Conservation (phyloP, 2,888 invertebrate species). For the Protophormia terraenovae region DNA sequence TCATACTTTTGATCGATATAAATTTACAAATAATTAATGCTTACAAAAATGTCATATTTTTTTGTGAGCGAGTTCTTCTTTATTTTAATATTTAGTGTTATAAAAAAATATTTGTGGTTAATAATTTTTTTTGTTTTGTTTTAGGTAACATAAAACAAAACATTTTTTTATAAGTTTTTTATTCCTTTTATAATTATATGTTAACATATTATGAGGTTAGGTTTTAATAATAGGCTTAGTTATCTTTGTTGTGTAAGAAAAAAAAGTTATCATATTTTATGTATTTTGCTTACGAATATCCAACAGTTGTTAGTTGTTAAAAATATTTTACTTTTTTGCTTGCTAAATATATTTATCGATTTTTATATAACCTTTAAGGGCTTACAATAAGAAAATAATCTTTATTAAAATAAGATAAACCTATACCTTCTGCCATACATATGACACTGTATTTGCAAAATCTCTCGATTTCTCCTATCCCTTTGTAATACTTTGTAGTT, state of each 20-base stretch:
- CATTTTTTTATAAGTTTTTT: too few relatives aligned
- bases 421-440: too few relatives aligned
- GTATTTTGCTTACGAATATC: constrained; percentile 1
- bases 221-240: constrained; percentile 17
- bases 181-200: background rate
- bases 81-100: background rate
- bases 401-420: too few relatives aligned
- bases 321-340: too few relatives aligned
- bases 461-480: too few relatives aligned
- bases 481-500: too few relatives aligned
- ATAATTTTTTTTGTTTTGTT: background rate
- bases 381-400: too few relatives aligned
- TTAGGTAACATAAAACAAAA: too few relatives aligned
- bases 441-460: too few relatives aligned
- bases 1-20: constrained; percentile 58
- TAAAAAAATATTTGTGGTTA: background rate
- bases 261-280: background rate
- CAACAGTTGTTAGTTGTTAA: constrained; percentile 4
- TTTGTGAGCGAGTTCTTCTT: background rate
- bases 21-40: constrained; percentile 44
- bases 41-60: constrained; percentile 60
- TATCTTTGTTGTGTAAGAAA: background rate
- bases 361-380: too few relatives aligned
- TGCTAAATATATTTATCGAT: too few relatives aligned
- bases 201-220: background rate